phyloP scores from a whole-genome alignment of 2,113 vertebrate genomes.

The Cyprinodon variegatus region DNA sequence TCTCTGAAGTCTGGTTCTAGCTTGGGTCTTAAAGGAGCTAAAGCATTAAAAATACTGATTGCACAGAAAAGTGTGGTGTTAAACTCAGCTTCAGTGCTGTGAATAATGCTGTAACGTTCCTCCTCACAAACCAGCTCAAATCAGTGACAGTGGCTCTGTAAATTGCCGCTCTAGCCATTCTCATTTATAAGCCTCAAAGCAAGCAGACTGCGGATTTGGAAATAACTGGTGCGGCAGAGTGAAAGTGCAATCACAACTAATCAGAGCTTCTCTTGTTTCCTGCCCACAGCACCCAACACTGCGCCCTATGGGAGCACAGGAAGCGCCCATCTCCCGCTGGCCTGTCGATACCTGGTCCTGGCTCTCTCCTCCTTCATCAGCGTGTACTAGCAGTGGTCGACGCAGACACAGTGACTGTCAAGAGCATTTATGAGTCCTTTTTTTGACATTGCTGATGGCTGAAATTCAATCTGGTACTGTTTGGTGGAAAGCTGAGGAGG shows the following conservation, averaged over 20 bases:
- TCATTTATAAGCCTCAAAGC: slow-evolving; percentile 27
- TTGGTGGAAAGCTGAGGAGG: slow-evolving; percentile 88
- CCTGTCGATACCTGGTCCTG: slow-evolving; percentile 94
- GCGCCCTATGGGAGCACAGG: slow-evolving; percentile 94
- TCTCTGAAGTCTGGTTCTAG: background rate
- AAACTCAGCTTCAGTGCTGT: background rate
- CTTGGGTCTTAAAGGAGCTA: background rate
- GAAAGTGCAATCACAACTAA: slow-evolving; percentile 58
- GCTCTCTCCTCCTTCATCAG: slow-evolving; percentile 93
- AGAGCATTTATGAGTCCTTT: slow-evolving; percentile 91
- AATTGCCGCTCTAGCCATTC: slow-evolving; percentile 27
- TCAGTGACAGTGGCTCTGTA: slow-evolving; percentile 21
- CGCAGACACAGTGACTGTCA: slow-evolving; percentile 89
- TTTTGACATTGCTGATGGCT: slow-evolving; percentile 90
- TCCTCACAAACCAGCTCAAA: background rate
- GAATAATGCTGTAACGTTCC: slow-evolving; percentile 1
- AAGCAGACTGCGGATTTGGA: slow-evolving; percentile 32
- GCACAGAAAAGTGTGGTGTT: background rate
- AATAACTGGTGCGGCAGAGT: slow-evolving; percentile 22
- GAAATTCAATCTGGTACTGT: slow-evolving; percentile 93
- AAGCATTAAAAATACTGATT: background rate
- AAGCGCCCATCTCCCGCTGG: slow-evolving; percentile 87
- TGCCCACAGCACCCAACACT: slow-evolving; percentile 91
- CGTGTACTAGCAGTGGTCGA: slow-evolving; percentile 90
- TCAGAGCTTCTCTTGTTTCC: slow-evolving; percentile 74